Conservation (phyloP, 2,797 vertebrate species). For the Nannoperca australis region DNA sequence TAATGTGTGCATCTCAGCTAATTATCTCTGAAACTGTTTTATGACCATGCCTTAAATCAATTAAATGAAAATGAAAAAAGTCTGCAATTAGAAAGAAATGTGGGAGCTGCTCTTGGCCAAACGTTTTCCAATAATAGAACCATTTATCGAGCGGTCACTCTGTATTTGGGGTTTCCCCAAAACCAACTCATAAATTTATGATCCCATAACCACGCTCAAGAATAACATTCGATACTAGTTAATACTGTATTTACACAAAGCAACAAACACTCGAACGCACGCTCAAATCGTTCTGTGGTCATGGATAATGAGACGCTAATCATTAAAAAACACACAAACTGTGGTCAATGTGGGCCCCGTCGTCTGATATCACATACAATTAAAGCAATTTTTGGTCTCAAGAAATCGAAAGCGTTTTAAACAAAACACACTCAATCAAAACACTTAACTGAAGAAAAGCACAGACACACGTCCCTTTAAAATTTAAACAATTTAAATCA, state of each 20-base stretch:
- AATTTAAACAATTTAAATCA: too few relatives aligned
- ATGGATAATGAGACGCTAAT: conserved; percentile 20
- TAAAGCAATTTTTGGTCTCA: conserved; percentile 6
- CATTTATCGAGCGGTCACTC: conserved; percentile 28
- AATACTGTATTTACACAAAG: conserved; percentile 26
- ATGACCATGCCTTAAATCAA: conserved; percentile 29
- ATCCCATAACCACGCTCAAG: conserved; percentile 35
- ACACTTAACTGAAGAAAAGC: too few relatives aligned
- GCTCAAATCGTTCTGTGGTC: conserved; percentile 25
- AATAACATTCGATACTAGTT: conserved; percentile 38
- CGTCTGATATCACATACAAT: conserved; percentile 6
- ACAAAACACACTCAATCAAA: neutral
- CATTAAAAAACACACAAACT: conserved; percentile 18
- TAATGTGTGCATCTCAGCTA: neutral
- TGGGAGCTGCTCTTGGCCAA: conserved; percentile 25
- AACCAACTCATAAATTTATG: conserved; percentile 42
- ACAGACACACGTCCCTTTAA: too few relatives aligned
- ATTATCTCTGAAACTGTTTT: conserved; percentile 23
- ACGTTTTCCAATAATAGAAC: conserved; percentile 36
- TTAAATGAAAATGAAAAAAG: conserved; percentile 9
- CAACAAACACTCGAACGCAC: conserved; percentile 20
- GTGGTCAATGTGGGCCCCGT: neutral
- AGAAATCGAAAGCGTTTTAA: neutral
- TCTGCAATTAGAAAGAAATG: conserved; percentile 22
- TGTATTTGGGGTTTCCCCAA: conserved; percentile 33